Base-by-base conservation (phyloP, 1,140 invertebrate species). In the Monochamus saltuarius region DNA sequence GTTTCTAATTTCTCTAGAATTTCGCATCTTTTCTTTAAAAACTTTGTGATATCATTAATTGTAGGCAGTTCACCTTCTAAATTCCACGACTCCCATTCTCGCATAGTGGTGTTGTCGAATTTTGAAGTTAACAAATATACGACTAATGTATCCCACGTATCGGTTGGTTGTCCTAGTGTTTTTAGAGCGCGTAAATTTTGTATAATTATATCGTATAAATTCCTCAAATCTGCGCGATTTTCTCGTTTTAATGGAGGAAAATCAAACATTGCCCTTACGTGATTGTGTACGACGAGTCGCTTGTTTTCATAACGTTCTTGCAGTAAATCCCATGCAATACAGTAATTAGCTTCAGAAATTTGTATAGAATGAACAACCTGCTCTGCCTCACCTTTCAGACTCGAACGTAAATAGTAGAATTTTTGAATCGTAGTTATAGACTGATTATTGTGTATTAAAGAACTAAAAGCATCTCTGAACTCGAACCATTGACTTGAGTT, bases 91-190 rank as follows among this genome's bases (percentile, higher is more conserved):
- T 63, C 49, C 61, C 56, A 63, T 36, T 59, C 61, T 16, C 45
- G 36, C 37, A 35, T 40, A 14, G 49, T 52, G 14, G 10, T 39
- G 35, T 17, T 7, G 40, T 63, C 61, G 43, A 62, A 38, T 38
- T 54, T 63, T 35, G 11, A 36, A 7, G 39, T 40, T 11, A 59
- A 35, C 13, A 63, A 34, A 19, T 59, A 38, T 45, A 63, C 59
- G 7, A 63, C 36, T 16, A 59, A 37, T n/a, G 50, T 54, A 47
- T 53, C 61, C 61, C 61, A 63, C 13, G 36, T 59, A 13, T 59
- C 37, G 19, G 35, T 40, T 10, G 61, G 56, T 53, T 51, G 19
- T 11, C 50, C 50, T 36, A 59, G 34, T 51, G 55, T 19, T 51
- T 29, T 37, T 34, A 63, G 39, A 47, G 49, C 13, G 9, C 37